Conservation (phyloP, 2,888 invertebrate species). For the Leucania comma region DNA sequence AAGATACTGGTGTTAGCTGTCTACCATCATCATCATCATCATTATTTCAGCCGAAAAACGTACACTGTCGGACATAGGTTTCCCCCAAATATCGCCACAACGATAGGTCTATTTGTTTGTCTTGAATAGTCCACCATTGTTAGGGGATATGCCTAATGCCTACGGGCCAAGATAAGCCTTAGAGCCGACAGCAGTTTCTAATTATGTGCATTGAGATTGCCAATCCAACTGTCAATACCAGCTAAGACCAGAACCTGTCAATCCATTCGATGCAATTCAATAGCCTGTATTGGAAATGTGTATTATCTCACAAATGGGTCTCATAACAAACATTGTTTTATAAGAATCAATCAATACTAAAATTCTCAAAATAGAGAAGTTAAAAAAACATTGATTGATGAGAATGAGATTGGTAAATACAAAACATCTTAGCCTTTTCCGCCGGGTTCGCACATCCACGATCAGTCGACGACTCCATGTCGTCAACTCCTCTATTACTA, state of each 20-base stretch:
- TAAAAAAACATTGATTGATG: not conserved
- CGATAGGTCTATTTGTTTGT: too few relatives aligned
- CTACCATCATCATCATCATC: not conserved
- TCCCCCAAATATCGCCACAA: too few relatives aligned
- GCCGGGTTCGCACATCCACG: too few relatives aligned
- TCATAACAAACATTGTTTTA: slow-evolving; percentile 1
- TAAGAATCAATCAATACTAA: not conserved
- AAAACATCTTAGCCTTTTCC: too few relatives aligned
- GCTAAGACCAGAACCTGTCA: slow-evolving; percentile 1
- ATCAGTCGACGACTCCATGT: too few relatives aligned
- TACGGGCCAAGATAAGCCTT: slow-evolving; percentile 12
- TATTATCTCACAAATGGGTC: not conserved
- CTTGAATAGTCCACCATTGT: not conserved
- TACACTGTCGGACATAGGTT: too few relatives aligned
- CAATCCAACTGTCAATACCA: slow-evolving; percentile 3
- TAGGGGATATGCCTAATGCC: not conserved
- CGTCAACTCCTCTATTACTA: too few relatives aligned
- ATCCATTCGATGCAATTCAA: slow-evolving; percentile 8
- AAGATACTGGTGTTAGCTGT: not conserved
- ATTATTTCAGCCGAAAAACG: too few relatives aligned
- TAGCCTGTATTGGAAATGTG: not conserved
- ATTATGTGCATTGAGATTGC: slow-evolving; percentile 32
- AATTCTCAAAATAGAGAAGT: not conserved
- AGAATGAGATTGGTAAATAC: not conserved
- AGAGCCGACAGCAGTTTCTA: not conserved